phyloP scores from a whole-genome alignment of 2,113 vertebrate genomes.

The Toxostoma redivivum region DNA sequence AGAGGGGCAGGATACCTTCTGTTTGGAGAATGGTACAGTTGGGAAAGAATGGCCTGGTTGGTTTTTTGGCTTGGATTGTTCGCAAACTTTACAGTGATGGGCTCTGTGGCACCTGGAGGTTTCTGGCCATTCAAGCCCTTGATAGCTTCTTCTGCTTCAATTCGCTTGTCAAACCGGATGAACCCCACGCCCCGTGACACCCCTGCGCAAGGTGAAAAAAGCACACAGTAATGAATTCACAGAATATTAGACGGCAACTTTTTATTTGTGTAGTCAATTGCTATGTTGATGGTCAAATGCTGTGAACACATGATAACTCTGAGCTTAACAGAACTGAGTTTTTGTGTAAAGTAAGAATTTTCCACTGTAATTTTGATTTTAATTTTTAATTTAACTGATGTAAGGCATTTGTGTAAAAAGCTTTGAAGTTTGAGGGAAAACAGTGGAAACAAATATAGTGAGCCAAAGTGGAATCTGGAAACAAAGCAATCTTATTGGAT shows the following conservation, averaged over 20 bases:
- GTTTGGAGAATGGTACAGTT: conserved; percentile 98
- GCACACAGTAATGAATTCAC: background rate
- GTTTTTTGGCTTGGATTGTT: conserved; percentile 99
- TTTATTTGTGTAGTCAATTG: background rate
- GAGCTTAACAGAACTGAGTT: background rate
- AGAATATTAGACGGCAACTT: background rate
- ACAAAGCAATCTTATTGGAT: background rate
- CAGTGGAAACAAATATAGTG: background rate
- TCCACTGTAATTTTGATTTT: background rate
- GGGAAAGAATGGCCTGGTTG: conserved; percentile 95
- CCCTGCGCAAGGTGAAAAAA: conserved; percentile 70
- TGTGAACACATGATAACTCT: background rate
- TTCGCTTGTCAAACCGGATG: conserved; percentile 96
- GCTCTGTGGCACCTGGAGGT: conserved; percentile 91
- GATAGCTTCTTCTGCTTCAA: conserved; percentile 98
- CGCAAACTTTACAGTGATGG: conserved; percentile 98
- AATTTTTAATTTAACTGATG: background rate
- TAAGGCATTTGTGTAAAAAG: background rate
- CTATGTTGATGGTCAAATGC: background rate
- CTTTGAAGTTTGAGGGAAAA: background rate
- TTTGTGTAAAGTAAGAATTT: background rate
- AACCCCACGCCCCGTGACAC: conserved; percentile 96
- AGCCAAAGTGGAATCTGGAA: background rate
- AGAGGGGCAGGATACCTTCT: conserved; percentile 96
- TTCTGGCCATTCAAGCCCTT: conserved; percentile 98